These are phyloP conservation scores for Varroa destructor DNA, from an alignment of 1,140 invertebrate genomes.

Conservation along the genomic window DNA sequence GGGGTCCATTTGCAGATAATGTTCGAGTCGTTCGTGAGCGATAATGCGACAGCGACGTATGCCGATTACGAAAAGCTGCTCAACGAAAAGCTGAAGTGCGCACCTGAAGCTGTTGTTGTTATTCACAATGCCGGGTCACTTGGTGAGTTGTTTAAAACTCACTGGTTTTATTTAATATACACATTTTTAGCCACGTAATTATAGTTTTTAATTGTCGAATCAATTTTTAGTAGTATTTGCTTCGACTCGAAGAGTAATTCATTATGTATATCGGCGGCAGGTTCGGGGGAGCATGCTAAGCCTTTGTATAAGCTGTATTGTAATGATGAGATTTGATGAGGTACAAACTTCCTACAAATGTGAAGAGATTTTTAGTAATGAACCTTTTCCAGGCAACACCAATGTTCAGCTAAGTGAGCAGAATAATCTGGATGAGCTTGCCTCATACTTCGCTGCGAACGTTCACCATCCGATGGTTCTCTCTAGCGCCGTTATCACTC, in stretches of 20 bases:
- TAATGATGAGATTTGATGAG: too few species aligned
- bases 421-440: background rate
- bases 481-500: background rate
- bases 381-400: background rate
- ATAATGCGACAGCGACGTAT: background rate
- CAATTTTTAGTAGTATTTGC: too few species aligned
- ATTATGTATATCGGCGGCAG: too few species aligned
- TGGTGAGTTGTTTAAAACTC: background rate
- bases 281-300: too few species aligned
- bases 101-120: slow-evolving; percentile 1
- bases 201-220: too few species aligned
- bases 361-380: too few species aligned
- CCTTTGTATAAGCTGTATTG: too few species aligned
- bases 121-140: slow-evolving; percentile 18
- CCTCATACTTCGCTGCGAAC: background rate
- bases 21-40: slow-evolving; percentile 1
- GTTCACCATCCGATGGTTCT: slow-evolving; percentile 18
- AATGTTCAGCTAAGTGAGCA: background rate
- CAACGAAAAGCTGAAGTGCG: background rate
- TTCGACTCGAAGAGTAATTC: too few species aligned
- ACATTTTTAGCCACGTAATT: too few species aligned
- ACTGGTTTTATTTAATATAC: too few species aligned
- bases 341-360: too few species aligned
- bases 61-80: slow-evolving; percentile 10
- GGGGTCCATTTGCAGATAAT: background rate